Percentiles rank a stretch among this genome's conserved stretches.
Conservation (phyloP, 2,113 vertebrate genomes). For the Casuarius casuarius region DNA sequence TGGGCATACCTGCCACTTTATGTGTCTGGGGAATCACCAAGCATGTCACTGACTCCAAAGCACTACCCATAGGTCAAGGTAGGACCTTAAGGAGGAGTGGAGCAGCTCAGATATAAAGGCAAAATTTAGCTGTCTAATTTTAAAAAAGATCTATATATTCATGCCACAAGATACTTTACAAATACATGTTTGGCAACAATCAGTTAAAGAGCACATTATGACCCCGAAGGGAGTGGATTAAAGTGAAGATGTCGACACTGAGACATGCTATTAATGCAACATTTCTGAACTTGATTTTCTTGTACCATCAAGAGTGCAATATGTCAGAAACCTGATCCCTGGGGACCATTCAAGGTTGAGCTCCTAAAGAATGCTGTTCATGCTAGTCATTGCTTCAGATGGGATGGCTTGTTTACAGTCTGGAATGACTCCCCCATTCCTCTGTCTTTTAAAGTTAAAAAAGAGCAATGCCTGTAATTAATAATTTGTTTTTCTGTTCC, state of each 20-base stretch:
- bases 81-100: not conserved
- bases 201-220: not conserved
- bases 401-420: not conserved
- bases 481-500: constrained; percentile 17
- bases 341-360: not conserved
- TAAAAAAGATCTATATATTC: not conserved
- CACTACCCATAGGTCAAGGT: rapidly evolving
- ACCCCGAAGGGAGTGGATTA: not conserved
- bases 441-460: not conserved
- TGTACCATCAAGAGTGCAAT: not conserved
- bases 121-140: not conserved
- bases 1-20: not conserved
- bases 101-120: not conserved
- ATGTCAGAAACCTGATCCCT: constrained; percentile 24
- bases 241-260: not conserved
- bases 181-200: not conserved
- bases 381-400: not conserved
- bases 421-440: constrained; percentile 45
- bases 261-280: not conserved
- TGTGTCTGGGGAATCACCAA: not conserved
- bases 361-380: not conserved
- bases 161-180: not conserved
- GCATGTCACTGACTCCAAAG: not conserved
- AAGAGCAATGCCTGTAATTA: not conserved
- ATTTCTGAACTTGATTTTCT: not conserved